Evolutionary conservation across 2,888 invertebrate species (phyloP).

Genomic region (Rhagonycha fulva): DNA sequence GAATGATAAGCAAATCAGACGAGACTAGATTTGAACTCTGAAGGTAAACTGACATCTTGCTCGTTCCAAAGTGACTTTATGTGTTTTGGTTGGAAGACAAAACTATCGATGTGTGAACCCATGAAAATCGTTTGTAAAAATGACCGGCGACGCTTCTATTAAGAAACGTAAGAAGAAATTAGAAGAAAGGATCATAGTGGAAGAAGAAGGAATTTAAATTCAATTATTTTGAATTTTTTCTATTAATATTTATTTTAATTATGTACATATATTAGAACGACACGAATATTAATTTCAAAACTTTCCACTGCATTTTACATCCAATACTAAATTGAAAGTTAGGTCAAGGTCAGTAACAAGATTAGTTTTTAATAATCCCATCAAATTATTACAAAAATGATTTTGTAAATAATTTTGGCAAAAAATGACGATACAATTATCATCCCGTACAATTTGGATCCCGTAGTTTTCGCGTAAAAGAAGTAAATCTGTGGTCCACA

Average conservation of each 20-base stretch:
- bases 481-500: neutral
- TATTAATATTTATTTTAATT: neutral
- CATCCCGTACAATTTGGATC: neutral
- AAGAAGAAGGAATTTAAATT: no score
- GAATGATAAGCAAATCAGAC: no score
- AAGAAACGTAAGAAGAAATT: no score
- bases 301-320: neutral
- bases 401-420: neutral
- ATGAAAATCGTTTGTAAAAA: no score
- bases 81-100: no score
- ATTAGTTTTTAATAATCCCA: neutral
- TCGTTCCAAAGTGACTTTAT: no score
- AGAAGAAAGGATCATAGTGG: no score
- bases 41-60: no score
- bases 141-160: no score
- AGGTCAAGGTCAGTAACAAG: neutral
- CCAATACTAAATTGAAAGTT: neutral
- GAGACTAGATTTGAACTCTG: no score
- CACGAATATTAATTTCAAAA: neutral
- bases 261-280: neutral
- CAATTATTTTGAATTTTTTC: no score
- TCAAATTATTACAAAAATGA: neutral
- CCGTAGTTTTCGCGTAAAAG: neutral
- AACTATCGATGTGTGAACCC: no score
- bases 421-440: neutral